These are phyloP conservation scores for Peromyscus melanophrys DNA, from an alignment of 2,797 vertebrate species.

Conservation along the genomic window DNA sequence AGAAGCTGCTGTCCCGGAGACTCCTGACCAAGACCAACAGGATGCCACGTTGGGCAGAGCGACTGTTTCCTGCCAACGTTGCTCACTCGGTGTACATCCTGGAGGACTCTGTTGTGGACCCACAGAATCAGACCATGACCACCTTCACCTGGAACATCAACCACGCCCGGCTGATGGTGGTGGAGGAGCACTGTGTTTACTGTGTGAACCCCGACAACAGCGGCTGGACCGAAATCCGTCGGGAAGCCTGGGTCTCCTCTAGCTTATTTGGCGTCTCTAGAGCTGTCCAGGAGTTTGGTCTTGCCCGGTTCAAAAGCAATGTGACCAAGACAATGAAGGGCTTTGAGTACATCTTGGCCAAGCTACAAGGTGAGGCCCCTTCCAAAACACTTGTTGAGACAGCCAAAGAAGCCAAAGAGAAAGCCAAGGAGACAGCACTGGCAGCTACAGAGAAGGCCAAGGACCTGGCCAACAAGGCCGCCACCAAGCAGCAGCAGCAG, in stretches of 20 bases:
- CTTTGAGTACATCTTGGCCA: slow-evolving; percentile 96
- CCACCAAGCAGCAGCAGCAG: no score
- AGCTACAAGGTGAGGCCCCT: slow-evolving; percentile 94
- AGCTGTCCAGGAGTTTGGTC: slow-evolving; percentile 97
- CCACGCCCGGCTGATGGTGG: slow-evolving; percentile 97
- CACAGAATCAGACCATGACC: slow-evolving; percentile 95
- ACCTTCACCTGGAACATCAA: slow-evolving; percentile 99
- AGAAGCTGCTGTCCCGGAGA: slow-evolving; percentile 96
- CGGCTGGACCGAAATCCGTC: slow-evolving; percentile 96
- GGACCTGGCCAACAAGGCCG: no score
- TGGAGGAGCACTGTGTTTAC: slow-evolving; percentile 90
- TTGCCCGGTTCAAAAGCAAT: slow-evolving; percentile 97
- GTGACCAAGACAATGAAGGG: slow-evolving; percentile 98
- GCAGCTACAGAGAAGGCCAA: no score
- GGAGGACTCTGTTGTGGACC: slow-evolving; percentile 98
- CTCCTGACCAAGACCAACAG: slow-evolving; percentile 98
- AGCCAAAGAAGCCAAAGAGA: no score
- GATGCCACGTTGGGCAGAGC: slow-evolving; percentile 96
- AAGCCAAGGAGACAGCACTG: no score
- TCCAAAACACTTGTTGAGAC: no score
- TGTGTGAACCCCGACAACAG: slow-evolving; percentile 93
- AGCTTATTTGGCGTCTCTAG: slow-evolving; percentile 95
- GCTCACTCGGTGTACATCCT: slow-evolving; percentile 97
- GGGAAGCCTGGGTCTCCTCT: slow-evolving; percentile 98
- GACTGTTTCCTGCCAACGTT: slow-evolving; percentile 95